Percentiles rank a stretch among this genome's conserved stretches.
Evolutionary conservation across 2,888 invertebrate species (phyloP).

Genomic region (Epistrophella euchroma): DNA sequence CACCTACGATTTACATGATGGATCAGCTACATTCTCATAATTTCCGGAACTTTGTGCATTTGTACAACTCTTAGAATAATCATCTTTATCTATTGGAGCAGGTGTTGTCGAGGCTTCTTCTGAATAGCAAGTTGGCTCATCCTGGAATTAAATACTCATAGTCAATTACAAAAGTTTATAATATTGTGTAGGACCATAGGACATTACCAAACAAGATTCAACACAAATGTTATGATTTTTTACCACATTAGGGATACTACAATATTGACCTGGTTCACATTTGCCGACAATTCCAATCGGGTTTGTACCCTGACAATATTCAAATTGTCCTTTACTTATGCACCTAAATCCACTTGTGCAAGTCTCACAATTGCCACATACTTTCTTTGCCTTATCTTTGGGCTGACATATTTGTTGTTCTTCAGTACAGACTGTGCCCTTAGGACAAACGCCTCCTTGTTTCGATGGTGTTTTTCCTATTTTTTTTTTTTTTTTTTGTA

Average conservation of each 20-base stretch:
- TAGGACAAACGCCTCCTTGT: slow-evolving; percentile 8
- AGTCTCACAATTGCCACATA: background rate
- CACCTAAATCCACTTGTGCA: slow-evolving; percentile 5
- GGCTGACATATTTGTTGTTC: slow-evolving; percentile 22
- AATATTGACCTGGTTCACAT: slow-evolving; percentile 20
- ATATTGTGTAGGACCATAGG: background rate
- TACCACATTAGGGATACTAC: slow-evolving; percentile 4
- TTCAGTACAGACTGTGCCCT: slow-evolving; percentile 15
- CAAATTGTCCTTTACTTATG: slow-evolving; percentile 26
- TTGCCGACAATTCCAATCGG: background rate
- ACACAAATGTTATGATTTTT: slow-evolving; percentile 7
- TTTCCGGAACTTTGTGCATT: background rate
- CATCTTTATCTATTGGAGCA: background rate
- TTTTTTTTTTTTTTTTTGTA: too few species aligned
- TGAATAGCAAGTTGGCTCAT: slow-evolving; percentile 28
- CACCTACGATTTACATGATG: slow-evolving; percentile 28
- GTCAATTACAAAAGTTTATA: background rate
- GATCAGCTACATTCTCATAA: slow-evolving; percentile 16
- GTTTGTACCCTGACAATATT: background rate
- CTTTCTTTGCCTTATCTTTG: background rate
- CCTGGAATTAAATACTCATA: background rate
- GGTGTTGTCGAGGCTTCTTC: background rate
- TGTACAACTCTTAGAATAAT: slow-evolving; percentile 15
- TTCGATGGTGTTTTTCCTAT: background rate
- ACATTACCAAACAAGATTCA: slow-evolving; percentile 9